Evolutionary conservation across 1,140 invertebrate species (phyloP).

Genomic region (Laupala kohalensis): DNA sequence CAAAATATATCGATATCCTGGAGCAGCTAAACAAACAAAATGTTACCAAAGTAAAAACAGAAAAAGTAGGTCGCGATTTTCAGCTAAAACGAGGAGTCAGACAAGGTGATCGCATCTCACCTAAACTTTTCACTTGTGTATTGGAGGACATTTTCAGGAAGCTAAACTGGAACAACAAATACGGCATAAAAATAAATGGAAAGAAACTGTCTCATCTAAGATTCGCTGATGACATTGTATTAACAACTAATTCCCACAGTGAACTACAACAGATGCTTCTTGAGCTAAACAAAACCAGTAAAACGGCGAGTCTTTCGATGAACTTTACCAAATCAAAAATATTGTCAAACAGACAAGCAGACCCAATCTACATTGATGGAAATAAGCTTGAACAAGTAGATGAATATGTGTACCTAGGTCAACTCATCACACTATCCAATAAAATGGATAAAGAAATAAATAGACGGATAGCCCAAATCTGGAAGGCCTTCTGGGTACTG

Average conservation of each 20-base stretch:
- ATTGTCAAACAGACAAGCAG: neutral
- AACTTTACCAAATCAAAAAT: neutral
- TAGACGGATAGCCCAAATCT: neutral
- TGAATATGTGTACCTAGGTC: neutral
- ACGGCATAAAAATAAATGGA: neutral
- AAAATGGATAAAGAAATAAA: neutral
- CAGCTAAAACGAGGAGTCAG: neutral
- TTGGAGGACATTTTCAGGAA: neutral
- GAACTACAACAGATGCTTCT: neutral
- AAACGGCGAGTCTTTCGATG: neutral
- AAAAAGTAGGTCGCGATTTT: neutral
- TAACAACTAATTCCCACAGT: neutral
- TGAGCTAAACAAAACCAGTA: no score
- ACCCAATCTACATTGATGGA: neutral
- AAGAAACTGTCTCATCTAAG: neutral
- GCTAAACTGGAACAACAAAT: neutral
- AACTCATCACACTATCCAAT: neutral
- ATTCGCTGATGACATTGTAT: neutral
- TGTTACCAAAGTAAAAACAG: neutral
- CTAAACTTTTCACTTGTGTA: neutral
- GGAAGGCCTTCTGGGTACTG: no score
- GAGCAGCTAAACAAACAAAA: neutral
- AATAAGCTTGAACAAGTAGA: neutral
- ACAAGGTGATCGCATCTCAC: neutral
- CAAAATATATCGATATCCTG: neutral